phyloP scores from a whole-genome alignment of 2,797 vertebrate genomes.

The Phalanger gymnotis region DNA sequence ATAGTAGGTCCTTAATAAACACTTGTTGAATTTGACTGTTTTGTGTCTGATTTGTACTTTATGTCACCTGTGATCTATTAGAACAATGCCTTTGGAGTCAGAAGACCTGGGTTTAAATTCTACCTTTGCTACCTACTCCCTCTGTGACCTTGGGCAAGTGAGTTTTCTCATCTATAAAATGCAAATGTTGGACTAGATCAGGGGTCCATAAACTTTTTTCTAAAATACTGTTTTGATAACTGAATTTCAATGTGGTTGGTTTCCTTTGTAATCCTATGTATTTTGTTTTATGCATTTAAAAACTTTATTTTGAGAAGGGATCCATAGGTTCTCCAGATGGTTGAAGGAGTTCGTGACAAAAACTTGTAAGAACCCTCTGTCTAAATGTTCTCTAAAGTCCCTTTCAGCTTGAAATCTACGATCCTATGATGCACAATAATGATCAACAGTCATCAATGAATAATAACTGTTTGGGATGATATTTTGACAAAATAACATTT shows the following conservation, averaged over 20 bases:
- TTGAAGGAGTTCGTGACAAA: not conserved
- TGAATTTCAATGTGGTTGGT: not conserved
- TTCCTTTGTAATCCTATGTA: not conserved
- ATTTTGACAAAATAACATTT: not conserved
- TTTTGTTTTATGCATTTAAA: not conserved
- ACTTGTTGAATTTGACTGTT: not conserved
- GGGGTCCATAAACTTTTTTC: not conserved
- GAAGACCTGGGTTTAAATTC: not conserved
- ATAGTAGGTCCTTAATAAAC: not conserved
- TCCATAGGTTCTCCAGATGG: not conserved
- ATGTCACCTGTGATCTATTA: not conserved
- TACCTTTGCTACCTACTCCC: not conserved
- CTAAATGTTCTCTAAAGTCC: not conserved
- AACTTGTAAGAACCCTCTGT: not conserved
- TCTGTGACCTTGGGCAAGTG: not conserved
- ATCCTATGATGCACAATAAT: not conserved
- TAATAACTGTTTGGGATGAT: not conserved
- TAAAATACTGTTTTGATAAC: not conserved
- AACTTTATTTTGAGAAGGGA: not conserved
- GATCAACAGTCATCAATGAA: not conserved
- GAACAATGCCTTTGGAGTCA: not conserved
- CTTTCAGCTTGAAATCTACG: not conserved
- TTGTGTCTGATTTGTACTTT: not conserved
- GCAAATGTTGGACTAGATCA: not conserved
- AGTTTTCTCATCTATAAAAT: not conserved